phyloP scores from a whole-genome alignment of 2,113 vertebrate species.

The Parotia lawesii region DNA sequence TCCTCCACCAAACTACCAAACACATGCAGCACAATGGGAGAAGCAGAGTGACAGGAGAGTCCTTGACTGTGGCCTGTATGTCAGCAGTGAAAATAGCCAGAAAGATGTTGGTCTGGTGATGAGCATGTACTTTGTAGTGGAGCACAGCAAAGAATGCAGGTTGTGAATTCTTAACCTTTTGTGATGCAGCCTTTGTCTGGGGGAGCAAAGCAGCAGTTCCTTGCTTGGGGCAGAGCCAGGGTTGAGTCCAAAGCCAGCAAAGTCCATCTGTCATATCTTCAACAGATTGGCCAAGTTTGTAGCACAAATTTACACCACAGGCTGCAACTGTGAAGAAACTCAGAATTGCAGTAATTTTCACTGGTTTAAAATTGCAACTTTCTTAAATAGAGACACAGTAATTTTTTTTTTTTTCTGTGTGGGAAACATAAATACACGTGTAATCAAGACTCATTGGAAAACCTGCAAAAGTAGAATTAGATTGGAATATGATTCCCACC shows the following conservation, averaged over 20 bases:
- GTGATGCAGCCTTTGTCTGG: background rate
- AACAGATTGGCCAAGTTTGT: background rate
- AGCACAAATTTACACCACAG: slow-evolving; percentile 10
- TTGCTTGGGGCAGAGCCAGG: slow-evolving; percentile 6
- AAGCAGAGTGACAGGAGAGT: background rate
- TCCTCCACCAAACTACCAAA: background rate
- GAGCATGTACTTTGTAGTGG: background rate
- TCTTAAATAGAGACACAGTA: background rate
- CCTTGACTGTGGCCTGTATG: background rate
- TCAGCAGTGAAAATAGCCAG: background rate
- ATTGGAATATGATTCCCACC: background rate
- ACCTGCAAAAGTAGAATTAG: background rate
- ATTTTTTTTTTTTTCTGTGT: background rate
- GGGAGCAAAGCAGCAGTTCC: background rate
- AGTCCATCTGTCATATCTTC: slow-evolving; percentile 20
- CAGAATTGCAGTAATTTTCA: background rate
- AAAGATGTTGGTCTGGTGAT: background rate
- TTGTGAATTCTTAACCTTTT: background rate
- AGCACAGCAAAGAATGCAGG: background rate
- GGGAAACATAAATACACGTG: background rate
- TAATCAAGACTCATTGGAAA: background rate
- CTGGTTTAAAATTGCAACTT: background rate
- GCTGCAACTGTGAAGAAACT: background rate
- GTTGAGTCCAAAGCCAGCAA: background rate
- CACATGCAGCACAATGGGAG: background rate